A percentile compares a stretch with the other conserved stretches of the same genome.
phyloP scores from a whole-genome alignment of 2,888 invertebrate genomes.

The Amorpha juglandis region DNA sequence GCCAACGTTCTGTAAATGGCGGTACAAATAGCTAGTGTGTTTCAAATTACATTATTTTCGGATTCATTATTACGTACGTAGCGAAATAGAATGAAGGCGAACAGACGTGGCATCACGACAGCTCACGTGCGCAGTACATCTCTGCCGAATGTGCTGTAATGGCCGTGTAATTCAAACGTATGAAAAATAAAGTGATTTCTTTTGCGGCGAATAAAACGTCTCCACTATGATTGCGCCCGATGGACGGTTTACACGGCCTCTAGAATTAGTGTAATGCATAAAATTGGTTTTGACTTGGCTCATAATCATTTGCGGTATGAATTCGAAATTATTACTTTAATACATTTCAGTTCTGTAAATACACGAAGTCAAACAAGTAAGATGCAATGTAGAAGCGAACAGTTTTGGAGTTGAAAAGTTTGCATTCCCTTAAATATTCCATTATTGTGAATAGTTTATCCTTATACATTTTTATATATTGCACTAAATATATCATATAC shows the following conservation, averaged over 20 bases:
- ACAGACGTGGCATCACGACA: slow-evolving; percentile 49
- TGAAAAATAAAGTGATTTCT: slow-evolving; percentile 47
- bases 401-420: not conserved
- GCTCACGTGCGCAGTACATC: slow-evolving; percentile 53
- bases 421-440: not conserved
- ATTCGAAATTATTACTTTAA: slow-evolving; percentile 21
- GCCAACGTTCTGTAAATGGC: not conserved
- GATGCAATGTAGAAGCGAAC: too few species aligned
- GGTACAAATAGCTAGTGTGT: slow-evolving; percentile 6
- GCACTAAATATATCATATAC: too few species aligned
- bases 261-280: slow-evolving; percentile 37
- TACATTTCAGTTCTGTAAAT: not conserved
- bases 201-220: slow-evolving; percentile 48
- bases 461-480: not conserved
- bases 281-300: slow-evolving; percentile 34
- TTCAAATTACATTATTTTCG: slow-evolving; percentile 28
- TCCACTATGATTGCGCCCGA: slow-evolving; percentile 42
- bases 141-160: slow-evolving; percentile 61
- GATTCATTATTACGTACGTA: slow-evolving; percentile 34
- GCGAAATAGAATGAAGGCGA: slow-evolving; percentile 44
- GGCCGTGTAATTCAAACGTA: slow-evolving; percentile 67
- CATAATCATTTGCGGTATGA: slow-evolving; percentile 17
- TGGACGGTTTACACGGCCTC: slow-evolving; percentile 39
- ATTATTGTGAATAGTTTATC: not conserved
- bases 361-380: not conserved